Evolutionary conservation across 1,140 invertebrate genomes (phyloP).

Genomic region (Heliothis subflexa): DNA sequence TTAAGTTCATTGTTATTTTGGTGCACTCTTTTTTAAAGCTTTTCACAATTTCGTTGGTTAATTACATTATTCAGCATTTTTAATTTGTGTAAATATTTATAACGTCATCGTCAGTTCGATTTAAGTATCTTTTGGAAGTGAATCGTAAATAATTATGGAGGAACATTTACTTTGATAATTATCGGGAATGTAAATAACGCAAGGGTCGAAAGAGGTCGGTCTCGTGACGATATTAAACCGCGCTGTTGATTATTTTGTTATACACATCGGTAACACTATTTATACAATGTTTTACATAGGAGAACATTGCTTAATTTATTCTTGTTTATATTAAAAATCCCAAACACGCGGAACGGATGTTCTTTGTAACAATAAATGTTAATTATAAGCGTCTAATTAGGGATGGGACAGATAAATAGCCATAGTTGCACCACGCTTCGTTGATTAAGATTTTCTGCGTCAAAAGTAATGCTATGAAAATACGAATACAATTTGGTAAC

Average conservation of each 20-base stretch:
- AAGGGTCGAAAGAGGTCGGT: constrained; percentile 46
- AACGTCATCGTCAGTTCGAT: neutral
- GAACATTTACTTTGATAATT: constrained; percentile 31
- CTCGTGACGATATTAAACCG: constrained; percentile 45
- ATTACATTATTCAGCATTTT: neutral
- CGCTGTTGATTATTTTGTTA: constrained; percentile 37
- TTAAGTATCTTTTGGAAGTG: constrained; percentile 18
- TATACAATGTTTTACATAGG: constrained; percentile 8
- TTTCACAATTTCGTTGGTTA: neutral
- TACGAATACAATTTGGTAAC: constrained; percentile 17
- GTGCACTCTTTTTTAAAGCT: constrained; percentile 12
- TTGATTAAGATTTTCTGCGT: constrained; percentile 29
- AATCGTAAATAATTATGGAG: neutral
- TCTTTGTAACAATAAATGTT: neutral
- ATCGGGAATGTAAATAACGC: constrained; percentile 40
- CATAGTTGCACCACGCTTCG: neutral
- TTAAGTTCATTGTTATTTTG: neutral
- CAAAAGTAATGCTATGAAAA: constrained; percentile 22
- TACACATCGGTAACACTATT: constrained; percentile 23
- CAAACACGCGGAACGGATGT: neutral
- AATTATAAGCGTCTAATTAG: constrained; percentile 15
- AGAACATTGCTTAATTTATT: neutral
- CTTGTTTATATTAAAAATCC: neutral
- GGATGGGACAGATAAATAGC: constrained; percentile 5
- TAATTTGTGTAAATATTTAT: neutral